These are phyloP conservation scores for Hyaena hyaena DNA, from an alignment of 2,113 vertebrate species.

Conservation along the genomic window DNA sequence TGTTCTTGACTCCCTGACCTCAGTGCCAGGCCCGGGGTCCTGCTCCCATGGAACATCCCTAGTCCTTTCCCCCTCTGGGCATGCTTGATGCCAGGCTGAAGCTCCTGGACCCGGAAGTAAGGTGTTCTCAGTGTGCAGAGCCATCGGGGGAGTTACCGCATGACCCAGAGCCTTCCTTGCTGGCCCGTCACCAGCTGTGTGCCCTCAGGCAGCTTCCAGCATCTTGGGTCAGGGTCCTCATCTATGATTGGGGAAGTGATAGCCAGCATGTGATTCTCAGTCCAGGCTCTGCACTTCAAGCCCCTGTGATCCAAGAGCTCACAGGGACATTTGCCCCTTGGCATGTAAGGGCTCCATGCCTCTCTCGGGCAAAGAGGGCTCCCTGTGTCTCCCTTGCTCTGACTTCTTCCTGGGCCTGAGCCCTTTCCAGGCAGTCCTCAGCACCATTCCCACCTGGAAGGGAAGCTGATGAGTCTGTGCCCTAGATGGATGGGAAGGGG, in stretches of 20 bases:
- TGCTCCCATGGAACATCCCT: too few species aligned
- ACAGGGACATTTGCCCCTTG: neutral
- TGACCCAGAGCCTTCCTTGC: neutral
- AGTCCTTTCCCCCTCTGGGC: neutral
- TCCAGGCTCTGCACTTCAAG: neutral
- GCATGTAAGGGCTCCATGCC: neutral
- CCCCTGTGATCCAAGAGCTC: neutral
- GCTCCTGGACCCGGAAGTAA: neutral
- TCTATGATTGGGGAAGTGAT: neutral
- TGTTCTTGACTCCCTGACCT: neutral
- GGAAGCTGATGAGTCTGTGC: neutral
- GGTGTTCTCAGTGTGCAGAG: neutral
- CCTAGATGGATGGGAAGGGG: neutral
- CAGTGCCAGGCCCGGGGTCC: neutral
- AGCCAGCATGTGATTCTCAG: neutral
- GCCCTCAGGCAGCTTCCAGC: neutral
- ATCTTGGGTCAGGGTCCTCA: neutral
- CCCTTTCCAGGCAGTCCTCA: neutral
- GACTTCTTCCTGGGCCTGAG: neutral
- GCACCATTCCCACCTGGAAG: too few species aligned
- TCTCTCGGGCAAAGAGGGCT: neutral
- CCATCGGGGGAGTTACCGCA: neutral
- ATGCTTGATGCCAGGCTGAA: neutral
- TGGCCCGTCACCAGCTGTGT: neutral
- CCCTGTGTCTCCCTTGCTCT: slow-evolving; percentile 51